Percentiles rank a stretch among this genome's conserved stretches.
Conservation (phyloP, 2,888 invertebrate genomes). For the Rhabditoides inermis region DNA sequence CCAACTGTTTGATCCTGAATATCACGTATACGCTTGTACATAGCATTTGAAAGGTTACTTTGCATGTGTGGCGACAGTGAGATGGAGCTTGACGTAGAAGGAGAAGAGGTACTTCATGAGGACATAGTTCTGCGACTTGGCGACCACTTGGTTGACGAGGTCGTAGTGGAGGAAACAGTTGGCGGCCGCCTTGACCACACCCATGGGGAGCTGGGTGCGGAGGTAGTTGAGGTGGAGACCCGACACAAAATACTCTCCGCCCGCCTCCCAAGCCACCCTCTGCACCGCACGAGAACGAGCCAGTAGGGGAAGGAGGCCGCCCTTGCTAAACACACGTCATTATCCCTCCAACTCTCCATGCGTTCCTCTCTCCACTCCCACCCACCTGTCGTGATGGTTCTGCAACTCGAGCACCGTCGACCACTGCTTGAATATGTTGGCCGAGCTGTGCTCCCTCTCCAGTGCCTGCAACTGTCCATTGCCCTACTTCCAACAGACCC, state of each 20-base stretch:
- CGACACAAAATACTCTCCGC: constrained; percentile 25
- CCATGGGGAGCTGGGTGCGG: constrained; percentile 15
- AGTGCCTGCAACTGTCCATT: constrained; percentile 12
- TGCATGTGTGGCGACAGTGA: constrained; percentile 28
- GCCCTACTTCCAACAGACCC: neutral
- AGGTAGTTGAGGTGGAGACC: constrained; percentile 32
- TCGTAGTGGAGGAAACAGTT: constrained; percentile 21
- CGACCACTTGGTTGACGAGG: constrained; percentile 16
- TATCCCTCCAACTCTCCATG: too few species aligned
- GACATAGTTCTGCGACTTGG: constrained; percentile 19
- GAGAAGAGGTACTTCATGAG: constrained; percentile 22
- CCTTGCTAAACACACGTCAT: constrained; percentile 18
- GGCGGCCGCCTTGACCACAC: constrained; percentile 16
- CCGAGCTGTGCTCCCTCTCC: constrained; percentile 13
- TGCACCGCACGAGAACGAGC: constrained; percentile 15
- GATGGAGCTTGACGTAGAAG: constrained; percentile 25
- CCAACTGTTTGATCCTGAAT: constrained; percentile 12
- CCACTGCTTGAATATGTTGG: constrained; percentile 32
- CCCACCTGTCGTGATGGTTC: constrained; percentile 21
- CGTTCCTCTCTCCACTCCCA: too few species aligned
- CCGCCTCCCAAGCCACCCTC: constrained; percentile 12
- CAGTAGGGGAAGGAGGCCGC: constrained; percentile 9
- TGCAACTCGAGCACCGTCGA: constrained; percentile 23
- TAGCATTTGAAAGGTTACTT: constrained; percentile 7
- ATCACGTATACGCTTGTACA: neutral